phyloP scores from a whole-genome alignment of 2,113 vertebrate species.

The Dendrocopos noguchii region DNA sequence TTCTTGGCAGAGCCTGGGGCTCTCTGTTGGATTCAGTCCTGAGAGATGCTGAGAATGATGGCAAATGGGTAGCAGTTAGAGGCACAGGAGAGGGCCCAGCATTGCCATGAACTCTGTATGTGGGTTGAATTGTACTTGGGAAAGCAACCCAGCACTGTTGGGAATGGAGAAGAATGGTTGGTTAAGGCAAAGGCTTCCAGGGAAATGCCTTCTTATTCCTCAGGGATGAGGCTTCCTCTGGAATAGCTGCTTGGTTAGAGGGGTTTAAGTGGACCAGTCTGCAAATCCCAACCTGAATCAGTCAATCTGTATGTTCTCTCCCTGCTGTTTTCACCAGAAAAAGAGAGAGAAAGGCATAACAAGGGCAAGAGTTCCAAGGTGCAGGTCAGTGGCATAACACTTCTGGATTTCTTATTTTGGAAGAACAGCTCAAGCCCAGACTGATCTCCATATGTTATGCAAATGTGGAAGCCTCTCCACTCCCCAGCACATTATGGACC shows the following conservation, averaged over 20 bases:
- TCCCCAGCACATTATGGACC: background rate
- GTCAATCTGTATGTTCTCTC: background rate
- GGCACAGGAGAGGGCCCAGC: background rate
- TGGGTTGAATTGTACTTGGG: background rate
- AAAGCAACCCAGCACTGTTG: background rate
- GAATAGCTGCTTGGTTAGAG: background rate
- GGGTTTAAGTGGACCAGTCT: background rate
- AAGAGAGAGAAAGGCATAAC: background rate
- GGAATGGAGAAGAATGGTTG: background rate
- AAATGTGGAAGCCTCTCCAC: background rate
- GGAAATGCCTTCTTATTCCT: too few relatives aligned
- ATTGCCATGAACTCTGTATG: background rate
- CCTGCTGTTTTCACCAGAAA: background rate
- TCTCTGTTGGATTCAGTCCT: background rate
- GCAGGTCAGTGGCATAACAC: background rate
- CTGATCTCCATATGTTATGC: background rate
- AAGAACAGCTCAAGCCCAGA: background rate
- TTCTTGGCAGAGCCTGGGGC: background rate
- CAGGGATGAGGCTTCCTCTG: background rate
- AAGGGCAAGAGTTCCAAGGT: background rate
- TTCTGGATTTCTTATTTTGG: background rate
- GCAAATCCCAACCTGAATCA: background rate
- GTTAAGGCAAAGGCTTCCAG: too few relatives aligned
- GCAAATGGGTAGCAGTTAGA: background rate
- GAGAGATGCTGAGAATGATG: background rate